These are phyloP conservation scores for Musca domestica DNA, from an alignment of 1,140 invertebrate species.

Conservation along the genomic window DNA sequence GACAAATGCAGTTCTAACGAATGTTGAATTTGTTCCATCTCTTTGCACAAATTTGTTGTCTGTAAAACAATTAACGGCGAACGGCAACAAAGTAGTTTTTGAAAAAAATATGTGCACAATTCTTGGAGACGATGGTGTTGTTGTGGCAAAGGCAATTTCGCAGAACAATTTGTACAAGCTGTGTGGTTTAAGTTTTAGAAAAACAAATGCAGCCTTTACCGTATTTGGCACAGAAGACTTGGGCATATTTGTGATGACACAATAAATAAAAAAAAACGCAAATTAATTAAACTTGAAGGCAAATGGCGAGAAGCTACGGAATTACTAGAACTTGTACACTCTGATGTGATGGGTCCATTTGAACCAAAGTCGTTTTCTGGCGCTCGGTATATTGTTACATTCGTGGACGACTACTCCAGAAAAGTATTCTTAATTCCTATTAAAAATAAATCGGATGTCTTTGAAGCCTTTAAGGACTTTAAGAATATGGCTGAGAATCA, in stretches of 20 bases:
- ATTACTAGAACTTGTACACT: slow-evolving; percentile 45
- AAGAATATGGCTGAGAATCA: slow-evolving; percentile 45
- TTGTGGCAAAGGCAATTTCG: slow-evolving; percentile 1
- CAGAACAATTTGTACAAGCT: slow-evolving; percentile 20
- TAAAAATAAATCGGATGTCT: slow-evolving; percentile 50
- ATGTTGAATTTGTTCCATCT: slow-evolving; percentile 19
- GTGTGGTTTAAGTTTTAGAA: background rate
- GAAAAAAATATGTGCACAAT: slow-evolving; percentile 32
- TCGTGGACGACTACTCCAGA: slow-evolving; percentile 54
- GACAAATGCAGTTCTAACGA: slow-evolving; percentile 15
- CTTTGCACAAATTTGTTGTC: slow-evolving; percentile 18
- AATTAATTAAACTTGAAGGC: slow-evolving; percentile 12
- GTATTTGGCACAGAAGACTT: slow-evolving; percentile 30
- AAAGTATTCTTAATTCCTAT: slow-evolving; percentile 53
- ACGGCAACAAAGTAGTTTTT: slow-evolving; percentile 10
- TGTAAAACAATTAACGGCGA: slow-evolving; percentile 4
- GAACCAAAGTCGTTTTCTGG: slow-evolving; percentile 42
- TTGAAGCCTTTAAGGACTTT: slow-evolving; percentile 46
- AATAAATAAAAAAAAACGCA: slow-evolving; percentile 35
- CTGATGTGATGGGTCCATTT: slow-evolving; percentile 55
- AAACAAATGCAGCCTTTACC: slow-evolving; percentile 37
- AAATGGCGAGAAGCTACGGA: slow-evolving; percentile 29
- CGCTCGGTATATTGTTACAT: slow-evolving; percentile 51
- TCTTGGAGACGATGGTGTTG: slow-evolving; percentile 27
- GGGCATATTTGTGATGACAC: slow-evolving; percentile 30